Base-by-base conservation (phyloP, 2,797 vertebrate genomes). In the Acomys russatus region DNA sequence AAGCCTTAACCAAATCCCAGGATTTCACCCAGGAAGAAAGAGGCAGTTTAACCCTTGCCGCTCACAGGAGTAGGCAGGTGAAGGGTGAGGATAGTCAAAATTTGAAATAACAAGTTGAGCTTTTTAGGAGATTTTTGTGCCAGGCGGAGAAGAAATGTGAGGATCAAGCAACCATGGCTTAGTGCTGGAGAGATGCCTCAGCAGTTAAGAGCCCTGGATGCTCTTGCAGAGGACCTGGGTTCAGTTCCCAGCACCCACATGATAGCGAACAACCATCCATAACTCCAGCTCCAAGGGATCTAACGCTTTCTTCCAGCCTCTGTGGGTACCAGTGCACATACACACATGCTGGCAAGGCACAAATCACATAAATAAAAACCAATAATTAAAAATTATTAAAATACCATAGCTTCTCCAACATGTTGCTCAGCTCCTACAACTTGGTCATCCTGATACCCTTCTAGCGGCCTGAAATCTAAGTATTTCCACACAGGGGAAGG, bases 121-220 rank as follows among this genome's bases (percentile, higher is more conserved):
- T 66, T 64, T 25, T 22, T 33, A 20, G n/a, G n/a, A 28, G 84
- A 63, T 20, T 23, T 44, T 56, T 33, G 14, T 49, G 17, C 63
- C 22, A 14, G 17, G 23, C 66, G 51, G 56, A 74, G 20, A 35
- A 61, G 33, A 64, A 64, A 30, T 2, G 23, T 23, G 30, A 56
- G 0, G 0, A 5, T 51, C 30, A 4, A 76, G 61, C 56, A 83
- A 63, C 9, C 0, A 2, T 3, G n/a, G 80, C 17, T 28, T 12
- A 3, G 83, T 20, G 30, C 44, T 70, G 11, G 64, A 68, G 44
- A 54, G 11, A 54, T 86, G 49, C 25, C 64, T n/a, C 33, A 86
- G 83, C 49, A 86, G 18, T 30, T 68, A 51, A n/a, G 10, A 28
- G 10, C 20, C 22, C 44, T 70, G 33, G 33, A 17, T 51, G 10